These are phyloP conservation scores for Lamellibrachia luymesi DNA, from an alignment of 1,140 invertebrate species.

Conservation along the genomic window DNA sequence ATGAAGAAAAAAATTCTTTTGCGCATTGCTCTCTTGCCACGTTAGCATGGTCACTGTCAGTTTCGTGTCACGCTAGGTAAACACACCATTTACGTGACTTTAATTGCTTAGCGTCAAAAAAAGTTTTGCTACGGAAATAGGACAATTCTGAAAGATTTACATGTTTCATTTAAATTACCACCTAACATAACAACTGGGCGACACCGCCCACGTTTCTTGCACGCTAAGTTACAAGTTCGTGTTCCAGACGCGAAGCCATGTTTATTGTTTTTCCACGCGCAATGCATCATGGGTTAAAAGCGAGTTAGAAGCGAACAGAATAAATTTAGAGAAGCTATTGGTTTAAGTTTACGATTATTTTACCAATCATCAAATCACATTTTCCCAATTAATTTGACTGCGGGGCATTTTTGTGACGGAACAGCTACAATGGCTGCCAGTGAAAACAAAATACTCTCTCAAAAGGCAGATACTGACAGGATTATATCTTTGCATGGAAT, in stretches of 20 bases:
- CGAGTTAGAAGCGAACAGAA: background rate
- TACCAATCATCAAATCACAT: background rate
- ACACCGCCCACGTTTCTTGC: background rate
- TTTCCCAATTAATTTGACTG: background rate
- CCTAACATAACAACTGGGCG: background rate
- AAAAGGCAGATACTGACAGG: background rate
- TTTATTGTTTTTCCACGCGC: background rate
- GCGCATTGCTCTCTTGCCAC: background rate
- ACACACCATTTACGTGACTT: background rate
- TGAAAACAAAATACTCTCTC: background rate
- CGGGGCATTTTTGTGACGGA: background rate
- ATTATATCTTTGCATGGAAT: background rate
- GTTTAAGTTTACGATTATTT: background rate
- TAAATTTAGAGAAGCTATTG: background rate
- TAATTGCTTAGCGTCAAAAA: background rate
- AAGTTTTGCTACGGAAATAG: background rate
- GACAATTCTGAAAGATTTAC: background rate
- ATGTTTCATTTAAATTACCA: background rate
- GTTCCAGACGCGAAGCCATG: background rate
- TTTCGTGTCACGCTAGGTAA: background rate
- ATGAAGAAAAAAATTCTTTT: background rate
- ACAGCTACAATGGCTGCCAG: constrained; percentile 3
- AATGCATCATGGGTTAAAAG: background rate
- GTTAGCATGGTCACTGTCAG: background rate
- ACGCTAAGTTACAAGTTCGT: background rate